phyloP scores from a whole-genome alignment of 2,113 vertebrate species.

The Hydrochoerus hydrochaeris region DNA sequence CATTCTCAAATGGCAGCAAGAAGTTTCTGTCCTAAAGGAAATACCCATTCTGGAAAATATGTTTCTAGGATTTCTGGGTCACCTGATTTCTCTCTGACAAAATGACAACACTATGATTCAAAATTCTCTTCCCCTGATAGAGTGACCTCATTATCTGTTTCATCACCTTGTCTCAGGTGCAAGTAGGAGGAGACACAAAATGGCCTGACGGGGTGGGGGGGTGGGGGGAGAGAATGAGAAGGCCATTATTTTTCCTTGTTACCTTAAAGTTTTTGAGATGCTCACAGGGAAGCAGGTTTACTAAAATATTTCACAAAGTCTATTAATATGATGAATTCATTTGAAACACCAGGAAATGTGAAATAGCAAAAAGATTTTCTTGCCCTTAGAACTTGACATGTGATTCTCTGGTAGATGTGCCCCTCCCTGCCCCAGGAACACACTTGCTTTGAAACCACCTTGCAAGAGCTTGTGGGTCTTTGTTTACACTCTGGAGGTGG shows the following conservation, averaged over 20 bases:
- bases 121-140: not conserved
- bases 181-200: not conserved
- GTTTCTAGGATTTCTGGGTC: not conserved
- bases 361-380: constrained; percentile 15
- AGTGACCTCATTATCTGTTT: not conserved
- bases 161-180: not conserved
- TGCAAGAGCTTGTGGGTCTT: constrained; percentile 30
- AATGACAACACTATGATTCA: not conserved
- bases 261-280: constrained; percentile 23
- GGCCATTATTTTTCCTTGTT: not conserved
- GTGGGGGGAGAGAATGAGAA: not conserved
- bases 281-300: constrained; percentile 36
- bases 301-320: not conserved
- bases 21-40: not conserved
- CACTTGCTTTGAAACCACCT: constrained; percentile 24
- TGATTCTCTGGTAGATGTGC: not conserved
- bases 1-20: not conserved
- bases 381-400: constrained; percentile 11
- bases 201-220: too few species aligned
- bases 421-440: not conserved
- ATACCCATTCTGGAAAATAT: not conserved
- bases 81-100: not conserved
- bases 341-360: not conserved
- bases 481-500: not conserved
- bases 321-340: constrained; percentile 7